Conservation (phyloP, 2,113 vertebrate genomes). For the Platichthys flesus region DNA sequence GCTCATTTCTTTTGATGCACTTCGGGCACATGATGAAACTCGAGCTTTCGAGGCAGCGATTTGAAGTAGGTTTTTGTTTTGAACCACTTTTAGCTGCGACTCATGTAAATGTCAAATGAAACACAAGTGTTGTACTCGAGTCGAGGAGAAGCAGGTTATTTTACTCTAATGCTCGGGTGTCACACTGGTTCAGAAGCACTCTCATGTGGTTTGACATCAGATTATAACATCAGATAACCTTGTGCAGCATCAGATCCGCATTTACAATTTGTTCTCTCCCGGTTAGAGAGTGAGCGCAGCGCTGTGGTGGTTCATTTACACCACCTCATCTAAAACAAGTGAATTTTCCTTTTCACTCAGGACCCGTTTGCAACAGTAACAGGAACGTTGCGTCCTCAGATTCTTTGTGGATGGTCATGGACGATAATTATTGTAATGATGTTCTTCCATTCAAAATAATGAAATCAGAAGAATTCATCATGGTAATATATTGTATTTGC, state of each 20-base stretch:
- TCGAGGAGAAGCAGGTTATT: conserved; percentile 6
- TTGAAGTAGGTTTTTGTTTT: conserved; percentile 26
- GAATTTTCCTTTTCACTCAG: too few species aligned
- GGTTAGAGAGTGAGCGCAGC: neutral
- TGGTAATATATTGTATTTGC: too few species aligned
- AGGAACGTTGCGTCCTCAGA: too few species aligned
- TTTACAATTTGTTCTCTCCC: neutral
- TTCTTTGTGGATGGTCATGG: too few species aligned
- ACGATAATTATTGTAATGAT: too few species aligned
- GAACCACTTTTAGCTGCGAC: neutral
- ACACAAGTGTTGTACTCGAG: neutral
- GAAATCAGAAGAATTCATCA: too few species aligned
- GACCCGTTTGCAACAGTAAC: too few species aligned
- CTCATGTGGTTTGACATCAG: conserved; percentile 3
- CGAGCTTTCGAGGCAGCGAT: conserved; percentile 2
- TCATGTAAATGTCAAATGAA: conserved; percentile 13
- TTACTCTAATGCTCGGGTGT: conserved; percentile 4
- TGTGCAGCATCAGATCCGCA: neutral
- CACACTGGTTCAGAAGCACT: conserved; percentile 12
- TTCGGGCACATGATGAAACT: conserved; percentile 11
- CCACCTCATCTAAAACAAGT: too few species aligned
- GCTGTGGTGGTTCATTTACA: neutral
- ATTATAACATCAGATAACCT: conserved; percentile 12
- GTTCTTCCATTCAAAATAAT: too few species aligned
- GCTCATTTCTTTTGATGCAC: neutral